phyloP scores from a whole-genome alignment of 2,888 invertebrate species.

The Trichogramma evanescens region DNA sequence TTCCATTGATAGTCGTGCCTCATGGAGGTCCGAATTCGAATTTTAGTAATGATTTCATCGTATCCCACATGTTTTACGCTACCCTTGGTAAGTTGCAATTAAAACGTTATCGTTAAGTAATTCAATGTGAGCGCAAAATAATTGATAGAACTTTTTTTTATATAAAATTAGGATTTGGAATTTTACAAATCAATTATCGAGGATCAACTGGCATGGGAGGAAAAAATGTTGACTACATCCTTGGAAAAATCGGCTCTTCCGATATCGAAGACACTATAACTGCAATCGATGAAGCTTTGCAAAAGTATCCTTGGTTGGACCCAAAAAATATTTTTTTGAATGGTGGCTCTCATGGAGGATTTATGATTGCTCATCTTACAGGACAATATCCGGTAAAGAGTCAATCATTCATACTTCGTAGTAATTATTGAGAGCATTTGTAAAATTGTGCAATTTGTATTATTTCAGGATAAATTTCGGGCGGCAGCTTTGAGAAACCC shows the following conservation, averaged over 20 bases:
- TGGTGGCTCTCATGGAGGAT: slow-evolving; percentile 91
- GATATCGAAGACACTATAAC: slow-evolving; percentile 76
- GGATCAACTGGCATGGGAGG: slow-evolving; percentile 78
- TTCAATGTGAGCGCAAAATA: neutral
- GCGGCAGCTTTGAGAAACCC: slow-evolving; percentile 75
- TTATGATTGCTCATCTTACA: slow-evolving; percentile 73
- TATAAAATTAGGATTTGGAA: slow-evolving; percentile 54
- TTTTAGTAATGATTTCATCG: slow-evolving; percentile 57
- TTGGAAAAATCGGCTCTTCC: slow-evolving; percentile 63
- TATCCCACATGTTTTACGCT: slow-evolving; percentile 58
- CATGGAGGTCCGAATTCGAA: slow-evolving; percentile 79
- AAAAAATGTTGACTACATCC: slow-evolving; percentile 61
- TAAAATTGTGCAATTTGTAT: neutral
- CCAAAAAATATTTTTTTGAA: slow-evolving; percentile 56
- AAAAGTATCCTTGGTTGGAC: slow-evolving; percentile 55
- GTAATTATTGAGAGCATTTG: neutral
- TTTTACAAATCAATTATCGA: slow-evolving; percentile 65
- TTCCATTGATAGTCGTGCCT: slow-evolving; percentile 67
- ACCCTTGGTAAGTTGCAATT: slow-evolving; percentile 51
- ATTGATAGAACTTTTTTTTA: neutral
- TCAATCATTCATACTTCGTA: too few relatives aligned
- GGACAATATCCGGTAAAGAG: slow-evolving; percentile 68
- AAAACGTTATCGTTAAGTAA: neutral
- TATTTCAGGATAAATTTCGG: slow-evolving; percentile 54
- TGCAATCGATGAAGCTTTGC: slow-evolving; percentile 57